Evolutionary conservation across 2,888 invertebrate genomes (phyloP).

Genomic region (Thymelicus sylvestris): DNA sequence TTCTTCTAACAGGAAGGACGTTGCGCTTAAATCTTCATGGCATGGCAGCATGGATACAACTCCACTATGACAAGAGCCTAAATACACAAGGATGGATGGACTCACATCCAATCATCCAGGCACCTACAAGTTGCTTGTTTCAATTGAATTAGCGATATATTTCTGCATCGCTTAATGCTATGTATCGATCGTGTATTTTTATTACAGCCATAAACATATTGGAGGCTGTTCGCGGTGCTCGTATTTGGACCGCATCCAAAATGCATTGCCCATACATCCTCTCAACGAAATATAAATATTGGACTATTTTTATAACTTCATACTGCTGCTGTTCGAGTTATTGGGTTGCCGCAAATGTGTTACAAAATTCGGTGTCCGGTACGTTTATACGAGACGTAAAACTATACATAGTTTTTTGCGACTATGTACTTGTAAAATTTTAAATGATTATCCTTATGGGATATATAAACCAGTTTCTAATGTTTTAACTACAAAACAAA

Average conservation of each 20-base stretch:
- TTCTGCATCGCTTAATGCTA: constrained; percentile 7
- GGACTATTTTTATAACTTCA: constrained; percentile 23
- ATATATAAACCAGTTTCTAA: too few relatives aligned
- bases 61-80: too few relatives aligned
- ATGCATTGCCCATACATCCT: constrained; percentile 30
- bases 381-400: background rate
- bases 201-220: constrained; percentile 29
- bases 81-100: too few relatives aligned
- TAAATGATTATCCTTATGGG: too few relatives aligned
- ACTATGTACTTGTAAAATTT: too few relatives aligned
- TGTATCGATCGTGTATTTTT: constrained; percentile 23
- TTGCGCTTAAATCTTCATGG: too few relatives aligned
- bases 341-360: constrained; percentile 16
- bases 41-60: too few relatives aligned
- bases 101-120: too few relatives aligned
- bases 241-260: constrained; percentile 33
- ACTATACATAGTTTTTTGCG: background rate
- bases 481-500: too few relatives aligned
- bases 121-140: too few relatives aligned
- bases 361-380: constrained; percentile 1
- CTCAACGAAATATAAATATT: constrained; percentile 33
- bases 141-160: background rate
- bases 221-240: constrained; percentile 19
- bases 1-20: too few relatives aligned
- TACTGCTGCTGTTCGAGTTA: constrained; percentile 12